Evolutionary conservation across 1,140 invertebrate genomes (phyloP), one percentile per base, ranked within the genome.

Genomic region (Lethrus apterus): DNA sequence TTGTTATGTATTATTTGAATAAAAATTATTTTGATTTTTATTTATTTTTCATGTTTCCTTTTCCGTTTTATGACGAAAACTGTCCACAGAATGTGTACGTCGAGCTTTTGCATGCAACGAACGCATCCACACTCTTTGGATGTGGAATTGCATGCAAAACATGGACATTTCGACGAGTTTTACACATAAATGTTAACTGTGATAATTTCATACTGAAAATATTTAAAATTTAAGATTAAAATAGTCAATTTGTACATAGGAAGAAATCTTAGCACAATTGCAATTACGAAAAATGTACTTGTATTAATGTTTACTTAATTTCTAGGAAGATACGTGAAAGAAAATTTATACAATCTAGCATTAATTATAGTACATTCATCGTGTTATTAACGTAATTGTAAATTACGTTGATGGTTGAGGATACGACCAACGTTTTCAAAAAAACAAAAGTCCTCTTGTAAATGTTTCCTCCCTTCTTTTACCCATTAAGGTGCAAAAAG

Each of bases 201-300:
- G 59, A 61, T 59, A 60, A 57, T 60, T 60, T 60, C 54, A 50
- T 61, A 61, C 59, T 61, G 57, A 57, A 46, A 52, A 46, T 47
- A 48, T 26, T 43, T n/a, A n/a, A 43, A 43, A 21, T 43, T 3
- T 43, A 30, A 43, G 29, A 26, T 3, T 50, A 18, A 56, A 43
- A 55, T 60, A 61, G 59, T 61, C 59, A 61, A 61, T 61, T 61
- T 61, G 59, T 61, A 61, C 11, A 60, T 60, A 60, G n/a, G n/a
- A n/a, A n/a, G n/a, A n/a, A n/a, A n/a, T 13, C 24, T 20, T 40
- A 40, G 36, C 36, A 40, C 20, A 40, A 21, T 18, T 40, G 19
- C 20, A 40, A 8, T 40, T 21, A 21, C 24, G 24, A 21, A 40
- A 21, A 21, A 40, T 40, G 24, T 21, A 40, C 24, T 40, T 40